Percentiles rank a stretch among this genome's conserved stretches.
Conservation (phyloP, 2,888 invertebrate genomes). For the Parnassius smintheus region DNA sequence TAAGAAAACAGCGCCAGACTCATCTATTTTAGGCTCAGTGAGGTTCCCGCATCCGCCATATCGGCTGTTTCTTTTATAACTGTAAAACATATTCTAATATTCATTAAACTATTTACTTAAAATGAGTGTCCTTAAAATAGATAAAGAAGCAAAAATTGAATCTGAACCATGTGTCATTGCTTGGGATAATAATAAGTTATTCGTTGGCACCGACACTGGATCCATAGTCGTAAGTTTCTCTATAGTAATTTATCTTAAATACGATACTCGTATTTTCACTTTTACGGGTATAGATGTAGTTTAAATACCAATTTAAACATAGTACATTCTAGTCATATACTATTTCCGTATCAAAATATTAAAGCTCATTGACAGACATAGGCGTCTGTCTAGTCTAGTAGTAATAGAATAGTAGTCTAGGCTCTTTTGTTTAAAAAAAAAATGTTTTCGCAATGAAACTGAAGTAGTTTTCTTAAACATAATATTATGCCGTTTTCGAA, state of each 20-base stretch:
- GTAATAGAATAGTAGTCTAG: too few species aligned
- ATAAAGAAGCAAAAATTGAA: conserved; percentile 54
- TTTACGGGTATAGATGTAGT: not conserved
- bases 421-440: too few species aligned
- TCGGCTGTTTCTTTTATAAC: conserved; percentile 41
- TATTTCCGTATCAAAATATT: not conserved
- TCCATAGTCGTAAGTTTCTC: conserved; percentile 57
- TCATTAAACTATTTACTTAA: conserved; percentile 28
- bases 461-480: too few species aligned
- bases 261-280: not conserved
- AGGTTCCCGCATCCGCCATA: conserved; percentile 31
- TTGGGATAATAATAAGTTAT: conserved; percentile 56
- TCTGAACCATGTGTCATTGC: conserved; percentile 65
- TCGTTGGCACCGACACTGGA: conserved; percentile 65
- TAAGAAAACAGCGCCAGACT: conserved; percentile 46
- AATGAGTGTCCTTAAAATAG: conserved; percentile 59
- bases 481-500: too few species aligned
- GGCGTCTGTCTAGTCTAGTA: too few species aligned
- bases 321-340: not conserved
- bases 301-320: not conserved
- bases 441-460: too few species aligned
- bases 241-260: not conserved
- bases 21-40: conserved; percentile 43
- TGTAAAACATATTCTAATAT: conserved; percentile 33
- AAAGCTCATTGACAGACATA: too few species aligned